phyloP scores from a whole-genome alignment of 2,113 vertebrate species.

The Mirounga angustirostris region DNA sequence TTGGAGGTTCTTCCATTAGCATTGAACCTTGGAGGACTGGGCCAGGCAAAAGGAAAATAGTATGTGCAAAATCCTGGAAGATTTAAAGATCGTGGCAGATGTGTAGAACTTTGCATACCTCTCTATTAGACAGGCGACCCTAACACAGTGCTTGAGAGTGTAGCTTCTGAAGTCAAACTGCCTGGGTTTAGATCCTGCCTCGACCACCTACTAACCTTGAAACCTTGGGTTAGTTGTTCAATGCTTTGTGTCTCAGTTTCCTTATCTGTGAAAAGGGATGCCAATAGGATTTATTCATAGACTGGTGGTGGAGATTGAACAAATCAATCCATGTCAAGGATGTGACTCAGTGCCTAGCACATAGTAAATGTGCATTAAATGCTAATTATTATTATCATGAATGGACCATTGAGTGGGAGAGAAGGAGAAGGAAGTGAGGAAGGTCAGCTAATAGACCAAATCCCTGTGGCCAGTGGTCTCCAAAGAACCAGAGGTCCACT shows the following conservation, averaged over 20 bases:
- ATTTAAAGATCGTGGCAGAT: background rate
- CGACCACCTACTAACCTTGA: background rate
- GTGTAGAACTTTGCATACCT: background rate
- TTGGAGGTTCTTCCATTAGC: background rate
- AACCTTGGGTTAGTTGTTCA: background rate
- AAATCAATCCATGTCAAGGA: background rate
- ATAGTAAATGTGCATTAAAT: background rate
- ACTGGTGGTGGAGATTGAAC: background rate
- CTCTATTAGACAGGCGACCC: background rate
- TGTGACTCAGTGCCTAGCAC: background rate
- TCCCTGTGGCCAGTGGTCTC: background rate
- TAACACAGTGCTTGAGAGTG: background rate
- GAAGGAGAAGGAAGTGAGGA: background rate
- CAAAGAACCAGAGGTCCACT: background rate
- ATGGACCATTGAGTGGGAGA: background rate
- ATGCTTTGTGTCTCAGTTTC: background rate
- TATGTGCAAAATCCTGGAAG: background rate
- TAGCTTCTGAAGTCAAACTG: background rate
- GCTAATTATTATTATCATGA: background rate
- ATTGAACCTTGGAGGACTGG: background rate
- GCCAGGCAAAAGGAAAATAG: slow-evolving; percentile 5
- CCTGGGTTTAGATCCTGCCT: background rate
- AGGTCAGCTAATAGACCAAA: background rate
- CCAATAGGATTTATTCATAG: background rate
- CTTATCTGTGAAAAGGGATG: background rate